A percentile compares a stretch with the other conserved stretches of the same genome.
These are phyloP conservation scores for Dichetophora obliterata DNA, from an alignment of 2,888 invertebrate genomes.

Conservation along the genomic window DNA sequence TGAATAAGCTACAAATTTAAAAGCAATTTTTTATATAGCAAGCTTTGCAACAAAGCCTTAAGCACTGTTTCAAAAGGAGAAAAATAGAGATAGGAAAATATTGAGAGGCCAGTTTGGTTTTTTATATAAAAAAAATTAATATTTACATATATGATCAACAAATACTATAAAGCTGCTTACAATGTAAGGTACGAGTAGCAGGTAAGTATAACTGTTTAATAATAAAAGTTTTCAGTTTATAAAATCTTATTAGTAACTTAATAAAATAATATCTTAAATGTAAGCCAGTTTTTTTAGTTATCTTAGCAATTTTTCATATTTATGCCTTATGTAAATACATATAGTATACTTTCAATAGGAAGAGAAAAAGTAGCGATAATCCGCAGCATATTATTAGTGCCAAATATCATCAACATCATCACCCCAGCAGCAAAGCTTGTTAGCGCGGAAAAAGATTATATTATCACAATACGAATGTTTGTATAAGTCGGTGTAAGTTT, in stretches of 20 bases:
- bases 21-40: too few relatives aligned
- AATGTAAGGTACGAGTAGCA: not conserved
- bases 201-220: not conserved
- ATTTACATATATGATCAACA: not conserved
- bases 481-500: not conserved
- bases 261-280: not conserved
- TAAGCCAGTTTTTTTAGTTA: not conserved
- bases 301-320: slow-evolving; percentile 12
- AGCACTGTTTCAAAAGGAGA: too few relatives aligned
- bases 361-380: slow-evolving; percentile 60
- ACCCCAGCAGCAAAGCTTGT: slow-evolving; percentile 34
- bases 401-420: slow-evolving; percentile 64
- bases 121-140: too few relatives aligned
- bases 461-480: too few relatives aligned
- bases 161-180: not conserved
- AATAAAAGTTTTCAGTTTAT: not conserved
- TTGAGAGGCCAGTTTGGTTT: not conserved
- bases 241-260: not conserved
- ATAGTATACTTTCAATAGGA: not conserved
- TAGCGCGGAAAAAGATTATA: not conserved
- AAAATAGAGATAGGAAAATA: too few relatives aligned
- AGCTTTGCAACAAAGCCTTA: too few relatives aligned
- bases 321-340: slow-evolving; percentile 18
- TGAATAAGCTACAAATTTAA: not conserved
- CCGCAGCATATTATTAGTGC: slow-evolving; percentile 68